phyloP scores from a whole-genome alignment of 2,113 vertebrate species.

The Laterallus jamaicensis region DNA sequence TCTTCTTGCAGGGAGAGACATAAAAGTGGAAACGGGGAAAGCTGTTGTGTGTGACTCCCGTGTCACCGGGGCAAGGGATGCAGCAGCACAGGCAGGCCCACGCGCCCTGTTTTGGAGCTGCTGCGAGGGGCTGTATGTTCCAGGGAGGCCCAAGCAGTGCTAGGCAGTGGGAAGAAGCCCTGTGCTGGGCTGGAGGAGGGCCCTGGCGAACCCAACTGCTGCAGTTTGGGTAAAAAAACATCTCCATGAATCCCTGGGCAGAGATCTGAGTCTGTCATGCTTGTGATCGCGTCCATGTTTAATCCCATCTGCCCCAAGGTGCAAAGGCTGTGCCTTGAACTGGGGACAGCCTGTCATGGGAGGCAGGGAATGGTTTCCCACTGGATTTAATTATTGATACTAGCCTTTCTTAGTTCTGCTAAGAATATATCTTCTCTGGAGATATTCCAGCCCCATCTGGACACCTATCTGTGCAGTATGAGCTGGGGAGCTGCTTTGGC shows the following conservation, averaged over 20 bases:
- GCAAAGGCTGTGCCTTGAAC: background rate
- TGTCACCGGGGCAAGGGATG: accelerated
- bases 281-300: background rate
- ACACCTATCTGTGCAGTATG: too few relatives aligned
- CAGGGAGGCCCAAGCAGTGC: background rate
- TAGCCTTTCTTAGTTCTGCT: too few relatives aligned
- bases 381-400: too few relatives aligned
- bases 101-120: background rate
- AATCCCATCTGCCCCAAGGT: accelerated
- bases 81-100: accelerated
- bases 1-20: background rate
- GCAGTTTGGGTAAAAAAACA: background rate
- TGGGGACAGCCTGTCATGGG: background rate
- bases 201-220: accelerated
- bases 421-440: too few relatives aligned
- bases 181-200: background rate
- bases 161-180: background rate
- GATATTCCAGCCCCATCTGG: too few relatives aligned
- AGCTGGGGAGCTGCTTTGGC: too few relatives aligned
- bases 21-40: accelerated
- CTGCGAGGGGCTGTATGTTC: accelerated
- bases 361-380: background rate
- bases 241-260: background rate
- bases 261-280: background rate
- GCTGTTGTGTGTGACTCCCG: background rate